phyloP scores from a whole-genome alignment of 2,113 vertebrate species.

The Plecturocebus donacophilus region DNA sequence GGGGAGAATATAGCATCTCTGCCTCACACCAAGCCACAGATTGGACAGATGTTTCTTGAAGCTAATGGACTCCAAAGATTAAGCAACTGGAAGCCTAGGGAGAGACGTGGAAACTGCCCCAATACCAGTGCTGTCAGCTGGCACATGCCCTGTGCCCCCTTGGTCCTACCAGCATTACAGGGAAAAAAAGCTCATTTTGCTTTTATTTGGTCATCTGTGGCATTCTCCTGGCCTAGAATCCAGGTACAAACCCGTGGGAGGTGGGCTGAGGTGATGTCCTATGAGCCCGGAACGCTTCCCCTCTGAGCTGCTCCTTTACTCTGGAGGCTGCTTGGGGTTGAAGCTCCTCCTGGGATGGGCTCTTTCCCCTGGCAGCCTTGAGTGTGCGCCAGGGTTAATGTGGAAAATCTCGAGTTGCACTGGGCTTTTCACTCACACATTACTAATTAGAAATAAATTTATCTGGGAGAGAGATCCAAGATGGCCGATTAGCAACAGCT shows the following conservation, averaged over 20 bases:
- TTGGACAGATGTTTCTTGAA: neutral
- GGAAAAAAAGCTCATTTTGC: neutral
- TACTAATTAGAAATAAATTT: conserved; percentile 81
- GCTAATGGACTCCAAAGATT: neutral
- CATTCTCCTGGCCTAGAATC: neutral
- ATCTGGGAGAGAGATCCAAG: no score
- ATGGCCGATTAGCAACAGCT: no score
- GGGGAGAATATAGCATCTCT: no score
- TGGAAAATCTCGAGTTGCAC: conserved; percentile 45
- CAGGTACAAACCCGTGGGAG: neutral
- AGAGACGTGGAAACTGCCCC: neutral
- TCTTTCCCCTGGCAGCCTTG: neutral
- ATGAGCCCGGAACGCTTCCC: neutral
- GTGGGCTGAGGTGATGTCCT: neutral
- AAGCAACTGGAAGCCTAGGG: neutral
- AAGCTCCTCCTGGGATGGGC: conserved; percentile 38
- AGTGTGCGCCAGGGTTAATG: conserved; percentile 63
- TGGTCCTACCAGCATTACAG: neutral
- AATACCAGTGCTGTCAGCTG: neutral
- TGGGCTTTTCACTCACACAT: conserved; percentile 43
- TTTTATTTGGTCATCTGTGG: neutral
- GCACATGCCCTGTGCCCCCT: rapidly evolving
- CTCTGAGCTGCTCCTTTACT: neutral
- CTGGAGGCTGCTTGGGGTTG: neutral
- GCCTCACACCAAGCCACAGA: neutral